Base-by-base conservation (phyloP, 64 coral and sea anemone species). In the Platygyra sinensis region DNA sequence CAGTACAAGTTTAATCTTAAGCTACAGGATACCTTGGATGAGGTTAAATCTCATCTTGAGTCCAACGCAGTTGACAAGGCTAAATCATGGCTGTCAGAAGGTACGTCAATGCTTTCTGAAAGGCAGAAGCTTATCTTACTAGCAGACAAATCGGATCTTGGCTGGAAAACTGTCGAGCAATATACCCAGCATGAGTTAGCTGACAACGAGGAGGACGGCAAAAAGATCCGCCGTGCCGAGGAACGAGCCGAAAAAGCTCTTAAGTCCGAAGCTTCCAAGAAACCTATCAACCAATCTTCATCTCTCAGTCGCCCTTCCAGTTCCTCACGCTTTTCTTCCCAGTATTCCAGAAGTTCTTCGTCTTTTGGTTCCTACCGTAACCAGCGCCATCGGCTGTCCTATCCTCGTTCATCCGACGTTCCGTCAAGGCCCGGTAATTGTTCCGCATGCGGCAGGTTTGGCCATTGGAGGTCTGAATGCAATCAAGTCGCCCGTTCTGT, bases 111-210 rank as follows among this genome's bases (percentile, higher is more conserved):
- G 30, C 76, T 89, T 64, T 42, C 76, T 24, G 76, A 89, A 29
- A 78, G 87, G 65, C 87, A 89, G 39, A 89, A 89, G 57, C 32
- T 89, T n/a, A 79, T 89, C 18, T 49, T 89, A 16, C 42, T 89
- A 39, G 87, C 87, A 60, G 87, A 89, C 46, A 89, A 89, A 67
- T 89, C 87, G 13, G 75, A 89, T 22, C 80, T 79, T 52, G 88
- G 88, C 33, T 90, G 88, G 88, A 90, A 80, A 29, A 90, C 88
- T n/a, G n/a, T n/a, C n/a, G n/a, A n/a, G n/a, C n/a, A n/a, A n/a
- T n/a, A n/a, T n/a, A n/a, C n/a, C n/a, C n/a, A n/a, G n/a, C n/a
- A n/a, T n/a, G n/a, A n/a, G n/a, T n/a, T n/a, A n/a, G n/a, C n/a
- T 39, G 51, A 22, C 11, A 57, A 88, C 20, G 52, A 76, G 72